Percentiles rank a stretch among this genome's conserved stretches.
Evolutionary conservation across 2,113 vertebrate species (phyloP).

Genomic region (Craseonycteris thonglongyai): DNA sequence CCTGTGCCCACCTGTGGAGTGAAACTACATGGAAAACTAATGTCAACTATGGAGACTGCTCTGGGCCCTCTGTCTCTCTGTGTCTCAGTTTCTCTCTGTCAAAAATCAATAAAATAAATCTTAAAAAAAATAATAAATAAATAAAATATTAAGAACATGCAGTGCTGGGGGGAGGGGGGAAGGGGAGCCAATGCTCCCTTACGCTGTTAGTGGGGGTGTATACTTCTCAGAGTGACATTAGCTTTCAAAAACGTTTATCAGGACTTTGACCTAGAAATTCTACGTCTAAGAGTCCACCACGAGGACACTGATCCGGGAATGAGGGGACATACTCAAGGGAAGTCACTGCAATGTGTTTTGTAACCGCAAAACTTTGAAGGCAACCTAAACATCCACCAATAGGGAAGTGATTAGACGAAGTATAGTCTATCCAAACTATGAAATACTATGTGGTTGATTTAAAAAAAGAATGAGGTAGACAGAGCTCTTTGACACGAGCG

Average conservation of each 20-base stretch:
- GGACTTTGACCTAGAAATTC: neutral
- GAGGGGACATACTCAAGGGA: neutral
- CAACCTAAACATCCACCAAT: neutral
- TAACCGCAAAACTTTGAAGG: neutral
- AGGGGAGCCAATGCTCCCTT: neutral
- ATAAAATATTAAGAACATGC: neutral
- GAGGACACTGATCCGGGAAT: neutral
- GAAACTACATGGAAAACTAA: no score
- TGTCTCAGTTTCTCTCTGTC: no score
- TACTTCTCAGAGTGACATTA: neutral
- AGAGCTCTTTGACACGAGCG: neutral
- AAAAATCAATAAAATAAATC: no score
- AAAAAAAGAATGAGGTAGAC: neutral
- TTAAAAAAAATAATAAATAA: no score
- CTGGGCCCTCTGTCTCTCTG: no score
- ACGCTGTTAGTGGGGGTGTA: neutral
- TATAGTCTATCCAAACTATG: neutral
- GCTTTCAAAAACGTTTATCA: neutral
- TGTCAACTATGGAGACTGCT: no score
- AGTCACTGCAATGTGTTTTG: neutral
- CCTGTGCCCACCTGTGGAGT: no score
- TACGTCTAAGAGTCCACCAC: neutral
- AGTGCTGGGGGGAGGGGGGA: accelerated
- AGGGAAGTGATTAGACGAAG: neutral
- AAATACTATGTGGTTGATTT: neutral